These are phyloP conservation scores for Prosapia bicincta DNA, from an alignment of 2,888 invertebrate genomes.

Conservation along the genomic window DNA sequence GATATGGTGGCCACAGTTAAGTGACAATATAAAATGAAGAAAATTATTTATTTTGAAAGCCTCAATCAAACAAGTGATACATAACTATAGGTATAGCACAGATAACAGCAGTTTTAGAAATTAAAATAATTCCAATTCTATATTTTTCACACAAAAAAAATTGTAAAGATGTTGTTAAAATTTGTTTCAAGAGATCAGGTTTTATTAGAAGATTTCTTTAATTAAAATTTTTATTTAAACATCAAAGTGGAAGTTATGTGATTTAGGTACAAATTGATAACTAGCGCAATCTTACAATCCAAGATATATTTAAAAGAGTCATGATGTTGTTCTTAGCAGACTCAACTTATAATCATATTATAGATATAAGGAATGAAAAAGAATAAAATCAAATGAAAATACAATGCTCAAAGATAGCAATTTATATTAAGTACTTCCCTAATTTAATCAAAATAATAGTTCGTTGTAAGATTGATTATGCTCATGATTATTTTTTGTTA, in stretches of 20 bases:
- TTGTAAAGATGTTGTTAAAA: neutral
- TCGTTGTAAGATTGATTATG: neutral
- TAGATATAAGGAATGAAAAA: neutral
- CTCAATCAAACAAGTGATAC: neutral
- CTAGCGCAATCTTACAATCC: slow-evolving; percentile 2
- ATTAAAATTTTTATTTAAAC: neutral
- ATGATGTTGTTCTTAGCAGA: neutral
- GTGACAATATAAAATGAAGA: neutral
- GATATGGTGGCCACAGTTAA: neutral
- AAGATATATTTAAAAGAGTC: neutral
- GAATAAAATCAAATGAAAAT: neutral
- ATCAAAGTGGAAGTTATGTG: neutral
- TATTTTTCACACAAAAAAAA: neutral
- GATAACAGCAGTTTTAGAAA: neutral
- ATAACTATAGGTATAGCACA: neutral
- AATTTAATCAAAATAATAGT: neutral
- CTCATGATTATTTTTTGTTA: neutral
- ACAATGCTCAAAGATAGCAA: neutral
- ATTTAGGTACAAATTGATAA: neutral
- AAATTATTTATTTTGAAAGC: neutral
- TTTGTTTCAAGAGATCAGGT: neutral
- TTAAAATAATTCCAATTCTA: neutral
- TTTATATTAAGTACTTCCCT: slow-evolving; percentile 2
- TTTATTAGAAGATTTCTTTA: neutral
- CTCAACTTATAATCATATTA: neutral